A percentile compares a stretch with the other conserved stretches of the same genome.
These are phyloP conservation scores for Erynnis tages DNA, from an alignment of 2,888 invertebrate species.

Conservation along the genomic window DNA sequence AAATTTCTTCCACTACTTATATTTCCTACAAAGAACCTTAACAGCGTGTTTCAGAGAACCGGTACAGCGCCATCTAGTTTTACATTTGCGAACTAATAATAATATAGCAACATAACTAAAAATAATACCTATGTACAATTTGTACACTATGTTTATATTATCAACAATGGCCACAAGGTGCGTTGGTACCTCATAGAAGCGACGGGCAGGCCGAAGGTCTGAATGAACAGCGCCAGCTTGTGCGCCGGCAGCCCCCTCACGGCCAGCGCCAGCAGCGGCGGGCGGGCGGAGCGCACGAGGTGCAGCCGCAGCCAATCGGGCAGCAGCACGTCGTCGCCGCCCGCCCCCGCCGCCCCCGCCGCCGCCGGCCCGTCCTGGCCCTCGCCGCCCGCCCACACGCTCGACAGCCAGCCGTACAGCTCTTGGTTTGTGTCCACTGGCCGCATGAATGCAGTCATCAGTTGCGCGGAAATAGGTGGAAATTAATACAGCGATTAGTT, in stretches of 20 bases:
- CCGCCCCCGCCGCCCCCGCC: slow-evolving; percentile 84
- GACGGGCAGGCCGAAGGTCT: slow-evolving; percentile 97
- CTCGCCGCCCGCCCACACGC: slow-evolving; percentile 82
- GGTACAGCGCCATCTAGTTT: no score
- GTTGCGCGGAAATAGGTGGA: no score
- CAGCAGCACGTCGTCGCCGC: slow-evolving; percentile 86
- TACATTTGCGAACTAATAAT: no score
- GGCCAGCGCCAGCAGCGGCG: slow-evolving; percentile 91
- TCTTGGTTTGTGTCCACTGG: slow-evolving; percentile 78
- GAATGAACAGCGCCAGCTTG: slow-evolving; percentile 95
- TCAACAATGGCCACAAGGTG: background rate
- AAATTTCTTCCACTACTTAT: no score
- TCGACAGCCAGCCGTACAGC: slow-evolving; percentile 84
- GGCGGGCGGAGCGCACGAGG: slow-evolving; percentile 93
- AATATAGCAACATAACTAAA: no score
- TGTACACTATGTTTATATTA: no score
- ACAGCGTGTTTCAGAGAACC: no score
- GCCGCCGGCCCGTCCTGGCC: slow-evolving; percentile 60
- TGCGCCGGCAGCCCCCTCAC: slow-evolving; percentile 92
- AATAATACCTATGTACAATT: no score
- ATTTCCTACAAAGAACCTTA: no score
- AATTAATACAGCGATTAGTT: no score
- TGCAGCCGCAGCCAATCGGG: slow-evolving; percentile 96
- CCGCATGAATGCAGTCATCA: no score
- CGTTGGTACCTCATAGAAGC: slow-evolving; percentile 86